Evolutionary conservation across 2,888 invertebrate genomes (phyloP), one percentile per base, ranked within the genome.

Genomic region (Gymnosoma rotundatum): DNA sequence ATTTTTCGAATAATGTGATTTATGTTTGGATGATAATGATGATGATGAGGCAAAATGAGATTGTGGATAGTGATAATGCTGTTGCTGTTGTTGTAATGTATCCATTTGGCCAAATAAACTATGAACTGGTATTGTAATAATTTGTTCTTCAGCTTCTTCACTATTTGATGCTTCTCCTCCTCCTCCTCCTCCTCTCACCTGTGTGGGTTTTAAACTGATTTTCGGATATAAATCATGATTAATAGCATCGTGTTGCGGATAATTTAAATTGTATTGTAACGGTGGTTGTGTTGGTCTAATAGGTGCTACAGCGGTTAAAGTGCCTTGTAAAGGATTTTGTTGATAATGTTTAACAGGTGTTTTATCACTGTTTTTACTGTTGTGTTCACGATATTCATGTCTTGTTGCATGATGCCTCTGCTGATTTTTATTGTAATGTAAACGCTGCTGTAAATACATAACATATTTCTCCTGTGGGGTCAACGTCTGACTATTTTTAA

Each of bases 401-500:
- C 78, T 72, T 80, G 83, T 42, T 60, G 78, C 21, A 54, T 78
- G 73, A 32, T 86, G 80, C 50, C 84, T 86, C 69, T 87, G 83
- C 18, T 88, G 88, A 20, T 72, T 83, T 60, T 89, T 88, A 72
- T 89, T 88, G 86, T 88, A 87, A 60, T 87, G 86, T 86, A 91
- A 87, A 83, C 91, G 91, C 86, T 92, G 91, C 76, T 91, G 91
- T 86, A 92, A 89, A 88, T 91, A 92, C 74, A 89, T 88, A 78
- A 92, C 91, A 86, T 92, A 92, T 85, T 91, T 91, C 86, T 92
- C 90, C 88, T 92, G 91, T 60, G 92, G 91, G 81, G 92, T 92
- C 87, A 91, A 86, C 75, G 88, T 88, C 38, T 87, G 88, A 76
- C 87, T 86, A 87, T 88, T 88, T 81, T 81, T 69, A 69, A 58